phyloP scores from a whole-genome alignment of 1,140 invertebrate genomes.

The Phthorimaea operculella region DNA sequence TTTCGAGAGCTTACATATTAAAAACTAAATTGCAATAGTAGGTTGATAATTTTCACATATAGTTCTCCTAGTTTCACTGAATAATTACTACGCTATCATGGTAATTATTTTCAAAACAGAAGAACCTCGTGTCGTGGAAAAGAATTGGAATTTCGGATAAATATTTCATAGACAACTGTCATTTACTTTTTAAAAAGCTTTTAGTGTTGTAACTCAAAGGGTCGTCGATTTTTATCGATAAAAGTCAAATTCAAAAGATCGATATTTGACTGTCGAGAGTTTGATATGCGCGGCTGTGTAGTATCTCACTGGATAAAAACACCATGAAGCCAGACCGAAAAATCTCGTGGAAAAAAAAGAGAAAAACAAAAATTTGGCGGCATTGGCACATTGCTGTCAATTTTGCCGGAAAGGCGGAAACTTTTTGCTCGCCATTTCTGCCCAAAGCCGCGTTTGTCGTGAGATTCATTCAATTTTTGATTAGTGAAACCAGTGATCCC shows the following conservation, averaged over 20 bases:
- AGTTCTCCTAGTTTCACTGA: background rate
- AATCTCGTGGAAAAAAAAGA: background rate
- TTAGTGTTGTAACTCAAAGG: background rate
- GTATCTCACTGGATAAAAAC: no score
- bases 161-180: background rate
- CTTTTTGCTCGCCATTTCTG: constrained; percentile 39
- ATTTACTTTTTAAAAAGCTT: constrained; percentile 4
- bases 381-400: constrained; percentile 37
- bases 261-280: no score
- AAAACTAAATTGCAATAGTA: background rate
- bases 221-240: no score
- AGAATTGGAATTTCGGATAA: constrained; percentile 2
- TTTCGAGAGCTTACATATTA: background rate
- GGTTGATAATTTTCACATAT: background rate
- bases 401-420: constrained; percentile 38
- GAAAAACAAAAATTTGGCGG: constrained; percentile 36
- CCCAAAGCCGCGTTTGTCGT: constrained; percentile 34
- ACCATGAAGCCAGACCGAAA: no score
- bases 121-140: constrained; percentile 6
- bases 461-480: constrained; percentile 26
- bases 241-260: no score
- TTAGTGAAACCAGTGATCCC: constrained; percentile 27
- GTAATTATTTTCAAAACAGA: constrained; percentile 5
- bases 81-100: background rate
- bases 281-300: no score